Evolutionary conservation across 2,797 vertebrate genomes (phyloP).

Genomic region (Calcarius lapponicus): DNA sequence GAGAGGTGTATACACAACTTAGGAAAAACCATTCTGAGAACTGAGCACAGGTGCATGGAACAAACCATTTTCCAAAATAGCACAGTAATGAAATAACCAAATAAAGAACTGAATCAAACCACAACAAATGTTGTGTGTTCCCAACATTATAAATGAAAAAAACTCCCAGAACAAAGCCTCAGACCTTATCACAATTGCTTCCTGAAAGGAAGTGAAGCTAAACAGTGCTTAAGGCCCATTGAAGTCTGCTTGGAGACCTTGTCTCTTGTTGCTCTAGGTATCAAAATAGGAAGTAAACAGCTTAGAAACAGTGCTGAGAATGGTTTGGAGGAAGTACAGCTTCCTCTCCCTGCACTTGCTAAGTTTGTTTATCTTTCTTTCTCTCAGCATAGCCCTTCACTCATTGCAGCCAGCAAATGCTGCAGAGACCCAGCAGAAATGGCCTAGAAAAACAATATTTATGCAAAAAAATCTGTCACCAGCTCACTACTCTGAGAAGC

Average conservation of each 20-base stretch:
- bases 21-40: neutral
- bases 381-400: conserved; percentile 57
- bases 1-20: neutral
- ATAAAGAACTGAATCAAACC: neutral
- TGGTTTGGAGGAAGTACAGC: conserved; percentile 72
- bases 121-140: conserved; percentile 68
- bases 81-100: neutral
- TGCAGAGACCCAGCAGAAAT: neutral
- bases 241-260: conserved; percentile 65
- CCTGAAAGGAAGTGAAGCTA: conserved; percentile 78
- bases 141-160: conserved; percentile 77
- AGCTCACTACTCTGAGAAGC: neutral
- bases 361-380: conserved; percentile 65
- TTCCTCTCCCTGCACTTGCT: conserved; percentile 77
- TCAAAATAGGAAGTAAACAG: conserved; percentile 85
- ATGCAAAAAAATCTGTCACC: conserved; percentile 21
- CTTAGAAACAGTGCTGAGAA: conserved; percentile 81
- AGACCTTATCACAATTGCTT: conserved; percentile 86
- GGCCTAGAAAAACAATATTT: neutral
- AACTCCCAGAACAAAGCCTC: conserved; percentile 67
- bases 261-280: conserved; percentile 78
- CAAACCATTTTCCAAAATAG: neutral
- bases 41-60: neutral
- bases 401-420: neutral
- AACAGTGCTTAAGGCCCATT: conserved; percentile 74